A percentile compares a stretch with the other conserved stretches of the same genome.
These are phyloP conservation scores for Mimumesa dahlbomi DNA, from an alignment of 2,888 invertebrate genomes.

Conservation along the genomic window DNA sequence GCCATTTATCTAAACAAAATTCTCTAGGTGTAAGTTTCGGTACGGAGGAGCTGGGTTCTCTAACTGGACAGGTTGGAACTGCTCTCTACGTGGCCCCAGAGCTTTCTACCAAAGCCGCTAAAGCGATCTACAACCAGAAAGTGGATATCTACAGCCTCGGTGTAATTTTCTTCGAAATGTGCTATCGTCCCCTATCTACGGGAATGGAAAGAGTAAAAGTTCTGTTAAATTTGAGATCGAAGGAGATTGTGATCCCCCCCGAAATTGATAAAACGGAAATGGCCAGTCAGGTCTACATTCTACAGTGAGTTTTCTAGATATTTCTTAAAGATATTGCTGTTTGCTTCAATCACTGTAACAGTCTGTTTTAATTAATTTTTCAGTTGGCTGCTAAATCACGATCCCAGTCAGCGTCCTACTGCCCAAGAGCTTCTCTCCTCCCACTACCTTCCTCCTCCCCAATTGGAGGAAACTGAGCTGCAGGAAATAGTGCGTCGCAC, in stretches of 20 bases:
- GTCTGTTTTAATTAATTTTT: too few relatives aligned
- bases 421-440: constrained; percentile 92
- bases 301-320: too few relatives aligned
- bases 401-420: constrained; percentile 91
- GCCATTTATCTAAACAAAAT: constrained; percentile 5
- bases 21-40: constrained; percentile 73
- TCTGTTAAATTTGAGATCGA: constrained; percentile 86
- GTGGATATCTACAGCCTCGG: constrained; percentile 88
- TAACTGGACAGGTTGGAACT: constrained; percentile 95
- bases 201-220: constrained; percentile 94
- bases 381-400: constrained; percentile 91
- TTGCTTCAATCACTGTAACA: too few relatives aligned
- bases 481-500: constrained; percentile 91
- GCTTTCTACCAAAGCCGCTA: constrained; percentile 85
- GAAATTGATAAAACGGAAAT: constrained; percentile 84
- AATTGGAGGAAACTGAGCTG: constrained; percentile 92
- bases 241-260: constrained; percentile 87
- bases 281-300: constrained; percentile 83
- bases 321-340: too few relatives aligned
- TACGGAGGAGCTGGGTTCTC: constrained; percentile 79
- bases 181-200: constrained; percentile 90
- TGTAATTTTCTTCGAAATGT: constrained; percentile 98
- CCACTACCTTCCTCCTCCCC: constrained; percentile 91
- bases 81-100: constrained; percentile 98
- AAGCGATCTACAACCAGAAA: constrained; percentile 92